phyloP scores from a whole-genome alignment of 1,140 invertebrate genomes.

The Belonocnema kinseyi region DNA sequence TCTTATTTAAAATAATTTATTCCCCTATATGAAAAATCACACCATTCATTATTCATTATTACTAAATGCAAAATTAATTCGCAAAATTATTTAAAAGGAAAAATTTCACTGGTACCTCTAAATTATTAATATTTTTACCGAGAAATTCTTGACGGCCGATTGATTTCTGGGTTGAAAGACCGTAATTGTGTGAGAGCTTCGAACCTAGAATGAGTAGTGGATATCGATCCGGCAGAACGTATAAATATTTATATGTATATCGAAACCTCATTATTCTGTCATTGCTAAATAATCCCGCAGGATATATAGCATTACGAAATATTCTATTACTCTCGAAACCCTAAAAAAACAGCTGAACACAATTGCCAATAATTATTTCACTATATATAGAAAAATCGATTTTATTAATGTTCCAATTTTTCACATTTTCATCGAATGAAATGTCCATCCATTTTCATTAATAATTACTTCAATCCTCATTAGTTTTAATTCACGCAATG shows the following conservation, averaged over 20 bases:
- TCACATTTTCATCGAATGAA: too few relatives aligned
- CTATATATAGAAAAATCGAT: not conserved
- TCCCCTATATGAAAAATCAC: too few relatives aligned
- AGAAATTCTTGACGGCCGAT: not conserved
- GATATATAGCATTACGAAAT: conserved; percentile 48
- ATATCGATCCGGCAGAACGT: conserved; percentile 44
- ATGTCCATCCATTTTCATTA: too few relatives aligned
- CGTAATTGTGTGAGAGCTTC: not conserved
- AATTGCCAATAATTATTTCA: not conserved
- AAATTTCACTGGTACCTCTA: too few relatives aligned
- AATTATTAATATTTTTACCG: too few relatives aligned
- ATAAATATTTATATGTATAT: conserved; percentile 54
- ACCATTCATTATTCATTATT: too few relatives aligned
- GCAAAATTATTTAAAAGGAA: too few relatives aligned
- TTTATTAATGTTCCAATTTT: not conserved
- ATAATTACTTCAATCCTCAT: too few relatives aligned
- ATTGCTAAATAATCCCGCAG: conserved; percentile 48
- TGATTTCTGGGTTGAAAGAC: not conserved
- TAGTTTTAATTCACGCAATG: too few relatives aligned
- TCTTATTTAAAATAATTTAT: too few relatives aligned
- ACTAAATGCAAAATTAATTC: too few relatives aligned
- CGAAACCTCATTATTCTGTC: conserved; percentile 55
- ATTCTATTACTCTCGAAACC: conserved; percentile 14
- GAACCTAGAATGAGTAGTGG: not conserved
- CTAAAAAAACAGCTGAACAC: not conserved